phyloP scores from a whole-genome alignment of 2,113 vertebrate species.

The Chaetura pelagica region DNA sequence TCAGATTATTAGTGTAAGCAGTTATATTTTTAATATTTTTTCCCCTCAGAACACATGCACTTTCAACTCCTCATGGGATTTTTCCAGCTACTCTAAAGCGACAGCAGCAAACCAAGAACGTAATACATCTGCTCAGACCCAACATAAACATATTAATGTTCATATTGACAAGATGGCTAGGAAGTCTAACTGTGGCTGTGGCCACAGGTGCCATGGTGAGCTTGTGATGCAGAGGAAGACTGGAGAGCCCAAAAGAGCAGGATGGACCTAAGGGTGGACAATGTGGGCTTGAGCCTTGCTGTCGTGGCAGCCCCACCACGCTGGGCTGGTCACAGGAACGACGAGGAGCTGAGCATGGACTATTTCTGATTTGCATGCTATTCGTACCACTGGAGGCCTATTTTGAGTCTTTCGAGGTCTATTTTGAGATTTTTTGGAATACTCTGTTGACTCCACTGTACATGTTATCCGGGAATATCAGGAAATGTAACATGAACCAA shows the following conservation, averaged over 20 bases:
- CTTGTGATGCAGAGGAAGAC: fast-evolving
- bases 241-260: not conserved
- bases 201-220: fast-evolving
- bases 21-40: not conserved
- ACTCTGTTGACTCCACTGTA: not conserved
- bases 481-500: not conserved
- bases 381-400: not conserved
- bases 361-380: not conserved
- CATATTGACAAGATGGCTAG: fast-evolving
- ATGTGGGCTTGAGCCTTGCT: fast-evolving
- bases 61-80: not conserved
- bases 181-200: not conserved
- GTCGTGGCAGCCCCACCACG: fast-evolving
- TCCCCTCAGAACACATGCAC: not conserved
- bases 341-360: fast-evolving
- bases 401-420: slow-evolving; percentile 2
- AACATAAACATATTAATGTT: not conserved
- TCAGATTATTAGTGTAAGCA: not conserved
- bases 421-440: not conserved
- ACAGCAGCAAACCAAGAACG: not conserved
- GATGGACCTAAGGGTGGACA: fast-evolving
- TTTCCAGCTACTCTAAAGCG: not conserved
- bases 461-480: not conserved
- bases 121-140: not conserved
- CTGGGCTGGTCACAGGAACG: fast-evolving